Base-by-base conservation (phyloP, 2,797 vertebrate genomes). In the Mormyrops attenuatus region DNA sequence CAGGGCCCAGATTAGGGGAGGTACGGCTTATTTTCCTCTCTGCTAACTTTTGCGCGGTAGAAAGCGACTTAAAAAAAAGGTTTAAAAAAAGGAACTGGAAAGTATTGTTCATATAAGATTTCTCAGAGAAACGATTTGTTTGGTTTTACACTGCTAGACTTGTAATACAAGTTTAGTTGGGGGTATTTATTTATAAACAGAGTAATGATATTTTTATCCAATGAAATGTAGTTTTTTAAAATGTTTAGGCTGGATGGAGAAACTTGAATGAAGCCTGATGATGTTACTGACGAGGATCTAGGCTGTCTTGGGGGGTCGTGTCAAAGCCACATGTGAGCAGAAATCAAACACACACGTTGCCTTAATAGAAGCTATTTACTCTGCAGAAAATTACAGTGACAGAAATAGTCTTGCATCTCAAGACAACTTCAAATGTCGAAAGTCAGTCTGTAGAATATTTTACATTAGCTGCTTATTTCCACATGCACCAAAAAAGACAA, bases 321-420 rank as follows among this genome's bases (percentile, higher is more conserved):
- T 80, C 73, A 80, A 80, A 80, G 38, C 38, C 38, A 80, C 73
- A 80, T 9, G 7, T 8, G 41, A 80, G 73, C 90, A 92, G 94
- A 93, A 89, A 89, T 95, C 95, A 94, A 93, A 95, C 95, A 94
- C 95, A 94, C 93, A 93, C 94, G 94, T 94, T 97, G 96, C 96
- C 96, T 97, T 97, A 97, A 96, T 93, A 89, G 55, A 86, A 94
- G 92, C 93, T 94, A 90, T 93, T 90, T 91, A 89, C 89, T 89
- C 92, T 92, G 91, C 91, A 90, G 88, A 77, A 91, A 53, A 30
- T 80, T 22, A 55, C 52, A 11, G 73, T 80, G 73, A 44, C 73
- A 44, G 73, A 41, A 92, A 93, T 91, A 89, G 93, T 93, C 93
- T 93, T 90, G 92, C 90, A 93, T 86, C 38, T 89, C 11, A 55